phyloP scores from a whole-genome alignment of 1,140 invertebrate species.

The Paracyclopina nana region DNA sequence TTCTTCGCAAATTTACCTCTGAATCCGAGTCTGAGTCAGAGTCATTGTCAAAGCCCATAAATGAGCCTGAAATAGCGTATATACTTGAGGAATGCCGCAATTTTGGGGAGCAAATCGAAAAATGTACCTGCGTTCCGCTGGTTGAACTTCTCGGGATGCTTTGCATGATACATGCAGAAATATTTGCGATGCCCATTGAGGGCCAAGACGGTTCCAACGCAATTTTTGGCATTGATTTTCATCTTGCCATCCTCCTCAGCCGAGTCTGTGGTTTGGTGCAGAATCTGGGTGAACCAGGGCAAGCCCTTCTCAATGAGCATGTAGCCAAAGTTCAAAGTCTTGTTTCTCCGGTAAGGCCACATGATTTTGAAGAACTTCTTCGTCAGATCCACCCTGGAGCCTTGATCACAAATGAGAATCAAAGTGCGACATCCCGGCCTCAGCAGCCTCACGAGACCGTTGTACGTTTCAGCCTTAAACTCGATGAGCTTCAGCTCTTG shows the following conservation, averaged over 20 bases:
- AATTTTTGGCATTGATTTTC: constrained; percentile 85
- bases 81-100: neutral
- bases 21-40: constrained; percentile 28
- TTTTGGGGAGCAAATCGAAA: neutral
- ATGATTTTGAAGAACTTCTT: constrained; percentile 77
- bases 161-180: constrained; percentile 95
- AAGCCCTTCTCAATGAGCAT: constrained; percentile 11
- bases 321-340: constrained; percentile 18
- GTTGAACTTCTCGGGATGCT: constrained; percentile 41
- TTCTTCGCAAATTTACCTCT: constrained; percentile 29
- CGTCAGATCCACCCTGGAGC: constrained; percentile 61
- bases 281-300: constrained; percentile 15
- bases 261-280: constrained; percentile 30
- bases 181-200: constrained; percentile 89
- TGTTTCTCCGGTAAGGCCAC: constrained; percentile 58
- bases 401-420: constrained; percentile 65
- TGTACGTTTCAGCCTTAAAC: constrained; percentile 79
- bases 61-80: constrained; percentile 5
- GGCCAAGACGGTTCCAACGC: constrained; percentile 85
- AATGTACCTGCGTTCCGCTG: constrained; percentile 2
- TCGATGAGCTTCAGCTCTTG: constrained; percentile 66
- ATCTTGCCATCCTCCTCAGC: constrained; percentile 48
- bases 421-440: constrained; percentile 93
- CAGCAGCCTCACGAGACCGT: constrained; percentile 69
- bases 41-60: constrained; percentile 16